A percentile compares a stretch with the other conserved stretches of the same genome.
Conservation (phyloP, 2,113 vertebrate genomes). For the Pavo muticus region DNA sequence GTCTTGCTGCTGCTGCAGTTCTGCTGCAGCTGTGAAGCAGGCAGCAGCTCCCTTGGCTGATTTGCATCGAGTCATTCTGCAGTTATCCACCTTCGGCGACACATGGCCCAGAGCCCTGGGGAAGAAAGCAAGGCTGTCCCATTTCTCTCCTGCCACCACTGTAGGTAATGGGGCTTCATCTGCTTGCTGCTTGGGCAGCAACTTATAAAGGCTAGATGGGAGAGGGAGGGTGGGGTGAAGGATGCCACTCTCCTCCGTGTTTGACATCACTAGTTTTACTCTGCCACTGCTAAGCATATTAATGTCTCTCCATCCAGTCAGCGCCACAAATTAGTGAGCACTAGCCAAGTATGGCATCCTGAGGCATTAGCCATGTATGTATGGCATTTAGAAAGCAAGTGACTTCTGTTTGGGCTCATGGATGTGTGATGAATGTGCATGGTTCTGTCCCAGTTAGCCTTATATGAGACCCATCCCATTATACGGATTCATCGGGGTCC, state of each 20-base stretch:
- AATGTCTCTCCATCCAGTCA: not conserved
- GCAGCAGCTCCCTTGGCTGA: not conserved
- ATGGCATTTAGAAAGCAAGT: not conserved
- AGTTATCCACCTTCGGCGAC: not conserved
- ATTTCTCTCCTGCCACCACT: not conserved
- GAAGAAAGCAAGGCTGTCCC: not conserved
- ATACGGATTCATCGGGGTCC: not conserved
- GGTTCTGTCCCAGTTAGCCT: not conserved
- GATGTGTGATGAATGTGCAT: not conserved
- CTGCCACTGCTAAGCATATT: not conserved
- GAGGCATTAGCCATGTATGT: not conserved
- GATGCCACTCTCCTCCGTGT: not conserved
- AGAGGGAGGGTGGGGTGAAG: not conserved
- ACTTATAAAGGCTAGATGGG: not conserved
- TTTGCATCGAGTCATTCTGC: not conserved
- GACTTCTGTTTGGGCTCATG: accelerated
- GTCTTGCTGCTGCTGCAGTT: slow-evolving; percentile 25
- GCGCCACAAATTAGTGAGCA: not conserved
- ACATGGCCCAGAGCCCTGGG: accelerated
- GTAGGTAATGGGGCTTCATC: not conserved
- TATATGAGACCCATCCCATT: not conserved
- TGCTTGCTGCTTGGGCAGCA: not conserved
- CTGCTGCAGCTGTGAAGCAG: slow-evolving; percentile 40
- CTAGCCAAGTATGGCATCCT: not conserved
- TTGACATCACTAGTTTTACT: not conserved